Percentiles rank a stretch among this genome's conserved stretches.
Evolutionary conservation across 2,888 invertebrate species (phyloP).

Genomic region (Acanthosoma haemorrhoidale): DNA sequence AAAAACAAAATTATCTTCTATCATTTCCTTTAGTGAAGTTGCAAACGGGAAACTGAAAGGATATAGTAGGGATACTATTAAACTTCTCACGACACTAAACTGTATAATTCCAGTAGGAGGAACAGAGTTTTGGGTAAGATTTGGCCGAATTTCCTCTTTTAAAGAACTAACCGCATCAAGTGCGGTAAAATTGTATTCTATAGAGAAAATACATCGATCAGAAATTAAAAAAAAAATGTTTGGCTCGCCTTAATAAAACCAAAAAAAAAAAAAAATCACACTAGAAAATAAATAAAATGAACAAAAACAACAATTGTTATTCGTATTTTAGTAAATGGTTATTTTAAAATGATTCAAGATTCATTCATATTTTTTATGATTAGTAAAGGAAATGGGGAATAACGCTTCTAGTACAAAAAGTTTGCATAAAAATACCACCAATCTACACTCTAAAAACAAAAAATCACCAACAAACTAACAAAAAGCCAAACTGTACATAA

Average conservation of each 20-base stretch:
- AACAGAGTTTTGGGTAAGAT: too few relatives aligned
- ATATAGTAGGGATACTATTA: too few relatives aligned
- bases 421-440: constrained; percentile 11
- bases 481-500: constrained; percentile 33
- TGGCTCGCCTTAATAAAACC: neutral
- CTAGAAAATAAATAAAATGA: neutral
- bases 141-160: too few relatives aligned
- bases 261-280: too few relatives aligned
- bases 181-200: too few relatives aligned
- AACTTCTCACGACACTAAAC: too few relatives aligned
- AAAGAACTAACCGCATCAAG: too few relatives aligned
- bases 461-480: constrained; percentile 30
- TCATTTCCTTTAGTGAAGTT: too few relatives aligned
- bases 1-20: too few relatives aligned
- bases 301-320: constrained; percentile 11
- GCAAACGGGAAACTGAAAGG: too few relatives aligned
- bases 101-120: too few relatives aligned
- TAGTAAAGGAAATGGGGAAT: constrained; percentile 22
- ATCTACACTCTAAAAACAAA: constrained; percentile 29
- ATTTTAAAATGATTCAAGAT: constrained; percentile 11
- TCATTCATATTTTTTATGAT: constrained; percentile 13
- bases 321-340: constrained; percentile 16
- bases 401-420: constrained; percentile 2
- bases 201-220: too few relatives aligned
- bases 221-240: neutral